phyloP scores from a whole-genome alignment of 1,140 invertebrate genomes.

The Heliconius himera region DNA sequence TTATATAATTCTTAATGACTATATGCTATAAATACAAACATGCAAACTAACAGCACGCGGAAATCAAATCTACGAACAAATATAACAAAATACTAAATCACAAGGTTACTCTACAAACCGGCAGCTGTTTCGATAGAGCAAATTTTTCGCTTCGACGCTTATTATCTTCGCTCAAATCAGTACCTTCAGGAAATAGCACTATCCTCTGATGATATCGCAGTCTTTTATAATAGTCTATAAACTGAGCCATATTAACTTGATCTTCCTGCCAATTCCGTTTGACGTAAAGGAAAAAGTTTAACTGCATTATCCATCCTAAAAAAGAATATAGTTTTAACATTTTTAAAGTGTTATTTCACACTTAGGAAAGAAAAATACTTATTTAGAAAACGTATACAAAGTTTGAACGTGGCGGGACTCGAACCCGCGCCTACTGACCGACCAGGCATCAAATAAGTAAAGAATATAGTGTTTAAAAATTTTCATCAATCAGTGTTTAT shows the following conservation, averaged over 20 bases:
- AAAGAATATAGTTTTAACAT: conserved; percentile 1
- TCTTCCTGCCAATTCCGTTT: conserved; percentile 91
- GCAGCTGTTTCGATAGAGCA: conserved; percentile 86
- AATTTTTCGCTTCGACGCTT: conserved; percentile 88
- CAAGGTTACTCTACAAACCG: conserved; percentile 57
- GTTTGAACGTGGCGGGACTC: too few species aligned
- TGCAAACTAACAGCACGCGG: neutral
- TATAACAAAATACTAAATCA: neutral
- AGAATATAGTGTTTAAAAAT: neutral
- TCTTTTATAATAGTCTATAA: conserved; percentile 88
- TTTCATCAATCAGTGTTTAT: neutral
- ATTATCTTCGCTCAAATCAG: conserved; percentile 89
- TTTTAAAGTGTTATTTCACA: too few species aligned
- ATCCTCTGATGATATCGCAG: conserved; percentile 85
- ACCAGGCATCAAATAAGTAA: too few species aligned
- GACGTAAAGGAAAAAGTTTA: conserved; percentile 92
- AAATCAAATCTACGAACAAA: neutral
- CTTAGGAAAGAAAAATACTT: too few species aligned
- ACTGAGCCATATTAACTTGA: conserved; percentile 84
- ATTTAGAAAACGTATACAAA: too few species aligned
- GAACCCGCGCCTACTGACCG: too few species aligned
- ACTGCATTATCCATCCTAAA: conserved; percentile 94
- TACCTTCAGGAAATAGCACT: conserved; percentile 94
- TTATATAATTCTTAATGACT: too few species aligned
- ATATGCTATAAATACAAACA: neutral